A percentile compares a stretch with the other conserved stretches of the same genome.
These are phyloP conservation scores for Cyprinodon tularosa DNA, from an alignment of 2,113 vertebrate species.

Conservation along the genomic window DNA sequence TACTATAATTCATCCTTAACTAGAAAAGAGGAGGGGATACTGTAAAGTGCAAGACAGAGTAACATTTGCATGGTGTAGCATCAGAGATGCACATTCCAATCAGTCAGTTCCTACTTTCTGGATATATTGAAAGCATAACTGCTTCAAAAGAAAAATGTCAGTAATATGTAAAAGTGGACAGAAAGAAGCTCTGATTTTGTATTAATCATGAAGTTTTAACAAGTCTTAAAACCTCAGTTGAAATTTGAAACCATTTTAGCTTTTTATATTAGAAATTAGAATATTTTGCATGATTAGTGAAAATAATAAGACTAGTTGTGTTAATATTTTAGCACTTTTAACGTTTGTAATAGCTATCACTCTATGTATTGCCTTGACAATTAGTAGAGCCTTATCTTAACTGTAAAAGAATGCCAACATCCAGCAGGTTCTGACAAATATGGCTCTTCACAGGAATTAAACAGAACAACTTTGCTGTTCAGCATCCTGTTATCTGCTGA, in stretches of 20 bases:
- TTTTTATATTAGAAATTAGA: background rate
- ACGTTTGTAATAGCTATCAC: background rate
- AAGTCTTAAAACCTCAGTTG: background rate
- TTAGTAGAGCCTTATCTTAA: background rate
- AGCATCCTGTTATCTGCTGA: background rate
- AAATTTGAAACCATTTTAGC: background rate
- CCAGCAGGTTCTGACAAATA: background rate
- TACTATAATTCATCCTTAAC: conserved; percentile 81
- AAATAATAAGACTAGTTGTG: background rate
- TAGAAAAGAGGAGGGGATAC: conserved; percentile 67
- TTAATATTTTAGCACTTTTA: background rate
- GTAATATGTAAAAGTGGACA: background rate
- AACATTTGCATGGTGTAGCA: background rate
- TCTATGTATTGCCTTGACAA: background rate
- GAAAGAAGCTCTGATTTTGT: background rate
- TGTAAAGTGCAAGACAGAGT: conserved; percentile 54
- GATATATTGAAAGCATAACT: too few species aligned
- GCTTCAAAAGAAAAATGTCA: background rate
- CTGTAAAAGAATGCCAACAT: background rate
- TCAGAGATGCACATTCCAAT: background rate
- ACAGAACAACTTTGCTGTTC: background rate
- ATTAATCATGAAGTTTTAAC: background rate
- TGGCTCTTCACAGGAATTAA: background rate
- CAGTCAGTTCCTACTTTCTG: background rate
- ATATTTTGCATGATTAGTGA: background rate